Base-by-base conservation (phyloP, 1,140 invertebrate species). In the Phenacoccus solenopsis region DNA sequence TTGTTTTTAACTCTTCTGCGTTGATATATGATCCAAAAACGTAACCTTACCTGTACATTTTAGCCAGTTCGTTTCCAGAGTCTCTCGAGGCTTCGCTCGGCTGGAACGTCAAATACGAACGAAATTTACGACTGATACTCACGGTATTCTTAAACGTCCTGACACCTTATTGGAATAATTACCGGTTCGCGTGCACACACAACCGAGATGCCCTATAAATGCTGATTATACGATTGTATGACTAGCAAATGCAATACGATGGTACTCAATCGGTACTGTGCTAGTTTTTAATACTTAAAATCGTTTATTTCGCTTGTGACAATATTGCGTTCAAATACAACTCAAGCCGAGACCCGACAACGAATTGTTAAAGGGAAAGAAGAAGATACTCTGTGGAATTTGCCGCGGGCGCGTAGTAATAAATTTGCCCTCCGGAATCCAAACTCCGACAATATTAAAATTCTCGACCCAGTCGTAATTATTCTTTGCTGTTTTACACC, bases 361-460 rank as follows among this genome's bases (percentile, higher is more conserved):
- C n/a, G n/a, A n/a, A n/a, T n/a, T n/a, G n/a, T n/a, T n/a, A n/a
- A n/a, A 38, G 32, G 32, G n/a, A n/a, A 24, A 64, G 25, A 64
- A 3, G 21, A 20, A 20, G 59, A 64, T 16, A 24, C 59, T 64
- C 13, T 7, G 5, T 22, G 59, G 59, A 64, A 64, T 64, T 64
- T 64, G 59, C 59, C 21, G 25, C 13, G n/a, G n/a, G n/a, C 59
- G 59, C 10, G 59, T 16, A 16, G 59, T 64, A 64, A 64, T 64
- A 64, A 64, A 64, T 64, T 64, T 64, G 59, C 59, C 21, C 10
- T 20, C 20, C 20, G 59, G 59, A 64, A 64, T 64, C 25, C 59
- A 25, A 64, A 64, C 25, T 64, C 59, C 59, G 59, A 64, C 59
- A 64, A 64, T 64, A 64, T 64, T 64, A 64, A 64, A 64, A 64